These are phyloP conservation scores for Enteromius unitaeniatus DNA, from an alignment of 2,797 vertebrate species.

Conservation along the genomic window DNA sequence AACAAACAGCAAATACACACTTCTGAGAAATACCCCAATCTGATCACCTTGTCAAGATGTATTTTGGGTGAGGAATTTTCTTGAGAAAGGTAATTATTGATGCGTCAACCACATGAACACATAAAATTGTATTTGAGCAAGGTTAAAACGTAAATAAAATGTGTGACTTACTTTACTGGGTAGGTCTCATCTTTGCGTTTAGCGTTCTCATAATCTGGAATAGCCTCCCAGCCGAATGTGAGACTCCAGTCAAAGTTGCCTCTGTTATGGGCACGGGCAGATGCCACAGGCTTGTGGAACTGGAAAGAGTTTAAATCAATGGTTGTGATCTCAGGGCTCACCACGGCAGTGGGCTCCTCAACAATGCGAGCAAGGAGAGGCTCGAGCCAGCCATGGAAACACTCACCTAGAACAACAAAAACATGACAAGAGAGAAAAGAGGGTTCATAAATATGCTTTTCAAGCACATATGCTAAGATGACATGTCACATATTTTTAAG, in stretches of 20 bases:
- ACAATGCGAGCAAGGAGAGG: constrained; percentile 90
- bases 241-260: constrained; percentile 98
- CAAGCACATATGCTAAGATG: not conserved
- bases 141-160: not conserved
- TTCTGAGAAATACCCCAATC: not conserved
- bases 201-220: constrained; percentile 80
- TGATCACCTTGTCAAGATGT: not conserved
- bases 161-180: constrained; percentile 89
- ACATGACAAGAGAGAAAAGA: not conserved
- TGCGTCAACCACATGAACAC: too few relatives aligned
- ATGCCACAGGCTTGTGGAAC: constrained; percentile 84
- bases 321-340: constrained; percentile 92
- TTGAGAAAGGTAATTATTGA: not conserved
- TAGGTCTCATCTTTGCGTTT: constrained; percentile 92
- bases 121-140: not conserved
- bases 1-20: not conserved
- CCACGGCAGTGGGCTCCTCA: constrained; percentile 88
- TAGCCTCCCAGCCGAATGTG: constrained; percentile 89
- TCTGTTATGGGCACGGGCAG: constrained; percentile 83
- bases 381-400: constrained; percentile 95
- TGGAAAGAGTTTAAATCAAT: constrained; percentile 90
- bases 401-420: constrained; percentile 82
- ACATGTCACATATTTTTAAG: not conserved
- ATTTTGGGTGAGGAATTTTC: not conserved
- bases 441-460: not conserved